phyloP scores from a whole-genome alignment of 2,888 invertebrate species.

The Cataglyphis cursor region DNA sequence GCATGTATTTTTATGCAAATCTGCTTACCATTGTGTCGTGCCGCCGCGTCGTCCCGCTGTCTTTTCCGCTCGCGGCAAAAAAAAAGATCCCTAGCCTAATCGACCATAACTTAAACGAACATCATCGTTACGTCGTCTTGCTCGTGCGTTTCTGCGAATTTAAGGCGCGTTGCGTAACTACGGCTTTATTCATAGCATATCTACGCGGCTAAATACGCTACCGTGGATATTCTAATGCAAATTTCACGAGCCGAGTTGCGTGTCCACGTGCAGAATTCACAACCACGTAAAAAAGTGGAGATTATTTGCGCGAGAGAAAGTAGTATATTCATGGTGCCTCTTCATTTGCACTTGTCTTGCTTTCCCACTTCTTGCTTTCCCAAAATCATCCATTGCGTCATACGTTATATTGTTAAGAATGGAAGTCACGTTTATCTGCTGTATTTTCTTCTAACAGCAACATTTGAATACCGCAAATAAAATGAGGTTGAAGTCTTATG shows the following conservation, averaged over 20 bases:
- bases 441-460: background rate
- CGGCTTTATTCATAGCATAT: conserved; percentile 21
- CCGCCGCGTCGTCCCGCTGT: conserved; percentile 59
- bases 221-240: conserved; percentile 47
- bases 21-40: conserved; percentile 73
- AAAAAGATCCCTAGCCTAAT: conserved; percentile 35
- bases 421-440: background rate
- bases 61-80: conserved; percentile 33
- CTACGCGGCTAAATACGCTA: conserved; percentile 34
- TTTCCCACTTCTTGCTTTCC: conserved; percentile 9
- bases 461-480: background rate
- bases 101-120: conserved; percentile 48
- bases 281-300: conserved; percentile 25
- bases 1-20: conserved; percentile 83
- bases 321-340: background rate
- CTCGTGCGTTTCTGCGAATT: conserved; percentile 29
- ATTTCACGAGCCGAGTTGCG: conserved; percentile 30
- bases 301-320: conserved; percentile 39
- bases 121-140: conserved; percentile 48
- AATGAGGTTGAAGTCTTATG: background rate
- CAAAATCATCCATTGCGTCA: conserved; percentile 38
- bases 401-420: background rate
- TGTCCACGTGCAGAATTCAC: conserved; percentile 19
- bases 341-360: conserved; percentile 7
- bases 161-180: conserved; percentile 48